Evolutionary conservation across 2,888 invertebrate species (phyloP), one percentile per base, ranked within the genome.

Genomic region (Tenthredo distinguenda): DNA sequence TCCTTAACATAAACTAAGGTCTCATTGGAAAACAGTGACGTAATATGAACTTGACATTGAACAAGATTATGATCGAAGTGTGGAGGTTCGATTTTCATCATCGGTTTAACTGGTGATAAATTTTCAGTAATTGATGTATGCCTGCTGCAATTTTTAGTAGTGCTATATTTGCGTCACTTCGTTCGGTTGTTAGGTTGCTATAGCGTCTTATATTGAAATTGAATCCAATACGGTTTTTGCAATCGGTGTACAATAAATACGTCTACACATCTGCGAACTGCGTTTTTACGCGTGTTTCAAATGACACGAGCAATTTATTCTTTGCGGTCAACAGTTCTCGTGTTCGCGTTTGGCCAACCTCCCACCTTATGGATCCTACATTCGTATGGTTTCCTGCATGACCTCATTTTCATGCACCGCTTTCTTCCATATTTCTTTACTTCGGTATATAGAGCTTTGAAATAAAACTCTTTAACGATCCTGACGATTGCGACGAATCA

Each of bases 371-470:
- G 68, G 50, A 26, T 68, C 83, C 43, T 65, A 82, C 68, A 79
- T 81, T 71, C 72, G 87, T 86, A 87, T 79, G 89, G 87, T 88
- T 89, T 89, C 90, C 26, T 50, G 81, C 40, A 82, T 87, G 89
- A 86, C 89, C 90, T 74, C 86, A 74, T 88, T 89, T 86, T 79
- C 83, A 71, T 86, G 77, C 65, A 10, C 68, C 88, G 87, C 90
- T 90, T 90, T 88, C 86, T 88, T 86, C 84, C 82, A 79, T 72
- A 85, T 82, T 71, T 85, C 50, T 68, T 85, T 71, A 82, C 82
- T 82, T 68, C 37, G 7, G 68, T 43, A 65, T 18, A 50, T 34
- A 47, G 47, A 74, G 50, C 2, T 77, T 77, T 37, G 37, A 21
- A 50, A 40, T 21, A 81, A 81, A 62, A 40, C n/a, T 40, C 81